Evolutionary conservation across 1,140 invertebrate species (phyloP), one percentile per base, ranked within the genome.

Genomic region (Bacillus rossius): DNA sequence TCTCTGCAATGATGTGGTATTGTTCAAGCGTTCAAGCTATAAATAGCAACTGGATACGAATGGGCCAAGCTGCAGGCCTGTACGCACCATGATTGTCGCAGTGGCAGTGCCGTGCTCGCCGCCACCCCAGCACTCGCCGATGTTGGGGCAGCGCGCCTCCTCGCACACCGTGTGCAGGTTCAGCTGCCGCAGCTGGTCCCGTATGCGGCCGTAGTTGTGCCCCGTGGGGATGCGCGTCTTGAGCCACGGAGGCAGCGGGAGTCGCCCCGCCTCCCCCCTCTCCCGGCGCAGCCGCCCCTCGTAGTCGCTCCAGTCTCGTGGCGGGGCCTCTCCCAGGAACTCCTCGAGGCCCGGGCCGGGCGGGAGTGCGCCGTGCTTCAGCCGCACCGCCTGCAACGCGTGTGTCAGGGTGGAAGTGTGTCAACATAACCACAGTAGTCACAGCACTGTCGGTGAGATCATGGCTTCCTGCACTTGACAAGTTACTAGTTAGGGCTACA

Each of bases 61-160:
- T 4, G 29, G 10, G 29, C 29, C 5, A 7, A 34, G 29, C 10
- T 34, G 29, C 4, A 10, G 10, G 29, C 3, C 4, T 61, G 65
- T 57, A 66, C 61, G 68, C 76, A 92, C 89, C 92, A 94, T 94
- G 61, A 94, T 94, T 45, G 91, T 94, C 47, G 91, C 91, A 55
- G 91, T 95, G 26, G 91, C 88, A 13, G 88, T 91, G 23, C 87
- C 87, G 76, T 92, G 84, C 65, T 86, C 82, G 51, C 90, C 90
- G n/a, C 91, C 96, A 61, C 95, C 96, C 98, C 98, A 99, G 76
- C 97, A 99, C 78, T 99, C 96, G 19, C 96, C 95, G 65, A 99
- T 99, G 75, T 99, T 99, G 1, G 98, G 98, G 81, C 98, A 99
- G 61, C 93, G 80, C 0, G 98, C 98, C 78, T 99, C 98, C 73